Base-by-base conservation (phyloP, 1,140 invertebrate species). In the Calycopis cecrops region DNA sequence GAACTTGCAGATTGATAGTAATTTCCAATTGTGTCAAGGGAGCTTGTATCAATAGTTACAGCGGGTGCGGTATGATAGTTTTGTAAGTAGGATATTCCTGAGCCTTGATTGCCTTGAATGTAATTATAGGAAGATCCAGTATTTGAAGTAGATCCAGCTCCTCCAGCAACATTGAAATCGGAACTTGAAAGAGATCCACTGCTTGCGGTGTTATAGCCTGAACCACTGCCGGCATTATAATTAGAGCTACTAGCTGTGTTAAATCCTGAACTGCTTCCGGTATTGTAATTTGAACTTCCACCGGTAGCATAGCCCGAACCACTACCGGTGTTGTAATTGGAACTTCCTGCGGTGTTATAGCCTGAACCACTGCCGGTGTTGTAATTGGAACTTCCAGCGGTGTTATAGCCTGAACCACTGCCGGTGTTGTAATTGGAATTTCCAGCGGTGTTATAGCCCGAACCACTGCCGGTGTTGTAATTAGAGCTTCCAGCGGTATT, bases 1-100 rank as follows among this genome's bases (percentile, higher is more conserved):
- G 60, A 51, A 40, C 62, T 66, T 33, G 62, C 62, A 11, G 54
- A 47, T 59, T 72, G 65, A 52, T 73, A 78, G 38, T 77, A 67
- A 38, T 56, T 67, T 14, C 66, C 66, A 12, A 68, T 62, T 11
- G 59, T 68, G 16, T 65, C 65, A 50, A 68, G 44, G 8, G 50
- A 53, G 47, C 59, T 68, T 0, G 66, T 65, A 33, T 68, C 66
- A 9, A 16, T 49, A 33, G 44, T 52, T 57, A 16, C 60, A 37
- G 51, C 60, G 60, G 38, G 55, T 53, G 11, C 40, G 8, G 40
- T 52, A 61, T 65, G 55, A 33, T 63, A 67, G 52, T 62, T 58
- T 34, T 53, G 51, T 12, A 60, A 56, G 34, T 60, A 63, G 3
- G 21, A 51, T 16, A 47, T 55, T 56, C 35, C 53, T 10, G 57